Evolutionary conservation across 2,888 invertebrate species (phyloP).

Genomic region (Sisyra nigra): DNA sequence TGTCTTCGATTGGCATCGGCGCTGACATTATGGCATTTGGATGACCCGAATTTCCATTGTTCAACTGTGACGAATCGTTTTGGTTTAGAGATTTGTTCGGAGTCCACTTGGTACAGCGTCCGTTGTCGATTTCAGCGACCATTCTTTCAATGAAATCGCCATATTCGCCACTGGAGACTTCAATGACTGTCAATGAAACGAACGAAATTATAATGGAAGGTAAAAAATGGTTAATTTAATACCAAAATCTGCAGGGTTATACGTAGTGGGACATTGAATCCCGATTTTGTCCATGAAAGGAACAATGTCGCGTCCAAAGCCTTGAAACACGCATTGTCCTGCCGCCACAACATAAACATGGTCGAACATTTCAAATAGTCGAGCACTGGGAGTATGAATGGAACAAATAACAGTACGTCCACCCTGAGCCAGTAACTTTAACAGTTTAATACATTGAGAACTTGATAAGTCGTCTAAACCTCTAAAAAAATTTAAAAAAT

Average conservation of each 20-base stretch:
- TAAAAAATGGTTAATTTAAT: conserved; percentile 10
- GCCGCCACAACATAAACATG: conserved; percentile 78
- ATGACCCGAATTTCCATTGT: neutral
- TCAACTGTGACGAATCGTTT: conserved; percentile 14
- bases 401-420: conserved; percentile 89
- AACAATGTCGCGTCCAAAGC: conserved; percentile 59
- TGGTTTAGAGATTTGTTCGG: conserved; percentile 10
- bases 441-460: conserved; percentile 68
- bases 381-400: conserved; percentile 91
- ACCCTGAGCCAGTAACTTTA: conserved; percentile 68
- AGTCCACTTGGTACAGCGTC: conserved; percentile 36
- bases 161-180: conserved; percentile 67
- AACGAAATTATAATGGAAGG: too few relatives aligned
- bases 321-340: conserved; percentile 84
- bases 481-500: conserved; percentile 32
- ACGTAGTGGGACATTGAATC: conserved; percentile 75
- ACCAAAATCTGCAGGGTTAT: conserved; percentile 96
- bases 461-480: conserved; percentile 86
- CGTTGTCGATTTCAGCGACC: conserved; percentile 51
- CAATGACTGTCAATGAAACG: conserved; percentile 43
- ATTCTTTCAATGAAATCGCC: conserved; percentile 53
- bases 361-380: conserved; percentile 80
- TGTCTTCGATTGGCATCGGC: conserved; percentile 7
- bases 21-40: conserved; percentile 10
- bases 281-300: conserved; percentile 64